phyloP scores from a whole-genome alignment of 2,113 vertebrate species.

The Datnioides undecimradiatus region DNA sequence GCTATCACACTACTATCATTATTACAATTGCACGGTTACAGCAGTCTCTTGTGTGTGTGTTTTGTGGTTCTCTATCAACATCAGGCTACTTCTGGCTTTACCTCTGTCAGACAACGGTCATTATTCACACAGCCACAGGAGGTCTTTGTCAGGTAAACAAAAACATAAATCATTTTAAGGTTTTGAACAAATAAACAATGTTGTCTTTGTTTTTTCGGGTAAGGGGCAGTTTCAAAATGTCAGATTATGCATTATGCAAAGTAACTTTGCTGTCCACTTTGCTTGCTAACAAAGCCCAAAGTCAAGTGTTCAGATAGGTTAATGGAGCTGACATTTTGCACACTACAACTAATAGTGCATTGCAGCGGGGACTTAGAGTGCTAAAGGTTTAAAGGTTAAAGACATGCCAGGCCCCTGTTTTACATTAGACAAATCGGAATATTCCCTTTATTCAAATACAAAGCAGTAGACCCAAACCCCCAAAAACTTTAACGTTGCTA shows the following conservation, averaged over 20 bases:
- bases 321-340: constrained; percentile 68
- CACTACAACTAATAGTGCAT: constrained; percentile 22
- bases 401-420: background rate
- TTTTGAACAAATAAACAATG: constrained; percentile 8
- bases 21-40: too few relatives aligned
- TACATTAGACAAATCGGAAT: constrained; percentile 25
- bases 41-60: background rate
- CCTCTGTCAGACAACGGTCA: background rate
- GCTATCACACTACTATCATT: too few relatives aligned
- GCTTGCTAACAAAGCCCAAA: constrained; percentile 36
- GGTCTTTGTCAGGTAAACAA: constrained; percentile 38
- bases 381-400: constrained; percentile 46
- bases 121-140: background rate
- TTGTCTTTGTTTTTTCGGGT: constrained; percentile 29
- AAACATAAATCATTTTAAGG: constrained; percentile 13
- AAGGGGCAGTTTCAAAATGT: constrained; percentile 45
- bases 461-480: background rate
- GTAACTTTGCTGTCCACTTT: constrained; percentile 30
- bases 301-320: constrained; percentile 55
- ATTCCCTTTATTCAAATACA: background rate
- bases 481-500: background rate
- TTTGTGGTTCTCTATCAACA: background rate
- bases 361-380: constrained; percentile 3
- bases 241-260: constrained; percentile 59
- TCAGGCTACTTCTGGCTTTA: background rate